phyloP scores from a whole-genome alignment of 2,888 invertebrate species.

The Mermis nigrescens region DNA sequence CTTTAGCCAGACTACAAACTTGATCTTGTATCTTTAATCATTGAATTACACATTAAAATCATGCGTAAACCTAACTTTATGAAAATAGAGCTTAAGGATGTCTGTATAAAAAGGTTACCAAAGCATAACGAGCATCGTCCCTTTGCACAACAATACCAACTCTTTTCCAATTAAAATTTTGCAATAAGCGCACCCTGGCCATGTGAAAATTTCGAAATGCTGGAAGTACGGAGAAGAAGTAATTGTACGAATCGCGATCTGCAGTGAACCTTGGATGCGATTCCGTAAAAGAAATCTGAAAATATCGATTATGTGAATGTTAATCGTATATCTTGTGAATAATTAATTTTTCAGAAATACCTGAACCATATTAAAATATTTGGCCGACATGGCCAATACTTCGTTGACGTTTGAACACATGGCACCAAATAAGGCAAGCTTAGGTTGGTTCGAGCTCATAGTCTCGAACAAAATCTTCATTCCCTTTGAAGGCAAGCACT shows the following conservation, averaged over 20 bases:
- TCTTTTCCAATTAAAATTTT: slow-evolving; percentile 85
- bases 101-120: slow-evolving; percentile 46
- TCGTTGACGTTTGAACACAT: slow-evolving; percentile 90
- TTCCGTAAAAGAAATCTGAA: slow-evolving; percentile 77
- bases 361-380: slow-evolving; percentile 89
- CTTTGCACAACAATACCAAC: slow-evolving; percentile 83
- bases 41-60: too few species aligned
- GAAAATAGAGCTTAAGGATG: too few species aligned
- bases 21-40: too few species aligned
- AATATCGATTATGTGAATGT: slow-evolving; percentile 12
- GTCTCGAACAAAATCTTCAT: slow-evolving; percentile 87
- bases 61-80: too few species aligned
- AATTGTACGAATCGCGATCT: slow-evolving; percentile 75
- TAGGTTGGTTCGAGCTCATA: slow-evolving; percentile 54
- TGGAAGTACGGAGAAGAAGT: slow-evolving; percentile 87
- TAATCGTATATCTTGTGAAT: too few species aligned
- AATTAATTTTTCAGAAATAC: slow-evolving; percentile 36
- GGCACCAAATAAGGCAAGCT: slow-evolving; percentile 83
- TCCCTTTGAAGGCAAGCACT: slow-evolving; percentile 84
- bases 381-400: slow-evolving; percentile 84
- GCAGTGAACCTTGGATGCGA: slow-evolving; percentile 75
- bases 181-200: slow-evolving; percentile 64
- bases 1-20: too few species aligned
- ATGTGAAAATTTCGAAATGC: slow-evolving; percentile 88
- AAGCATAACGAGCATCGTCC: slow-evolving; percentile 73